Evolutionary conservation across 2,888 invertebrate genomes (phyloP).

Genomic region (Chrysotoxum bicinctum): DNA sequence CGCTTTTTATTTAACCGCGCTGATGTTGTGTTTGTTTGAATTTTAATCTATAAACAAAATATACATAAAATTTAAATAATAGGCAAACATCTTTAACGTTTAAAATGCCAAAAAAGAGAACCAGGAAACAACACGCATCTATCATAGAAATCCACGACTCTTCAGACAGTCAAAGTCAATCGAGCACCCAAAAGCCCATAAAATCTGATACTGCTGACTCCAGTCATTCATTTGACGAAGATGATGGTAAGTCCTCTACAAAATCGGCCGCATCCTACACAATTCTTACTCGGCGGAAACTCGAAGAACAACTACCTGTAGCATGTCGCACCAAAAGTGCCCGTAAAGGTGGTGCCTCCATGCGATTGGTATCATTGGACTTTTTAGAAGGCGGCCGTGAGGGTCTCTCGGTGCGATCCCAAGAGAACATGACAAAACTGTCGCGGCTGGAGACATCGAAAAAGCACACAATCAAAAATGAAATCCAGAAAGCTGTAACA

Average conservation of each 20-base stretch:
- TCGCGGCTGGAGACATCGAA: background rate
- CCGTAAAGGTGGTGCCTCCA: background rate
- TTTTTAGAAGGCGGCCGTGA: background rate
- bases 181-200: background rate
- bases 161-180: background rate
- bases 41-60: background rate
- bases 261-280: background rate
- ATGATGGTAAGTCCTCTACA: background rate
- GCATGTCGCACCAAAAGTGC: background rate
- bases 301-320: constrained; percentile 14
- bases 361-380: background rate
- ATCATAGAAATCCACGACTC: background rate
- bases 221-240: background rate
- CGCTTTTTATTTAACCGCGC: background rate
- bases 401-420: background rate
- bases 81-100: background rate
- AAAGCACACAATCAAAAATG: background rate
- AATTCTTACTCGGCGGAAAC: background rate
- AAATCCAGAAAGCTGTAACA: constrained; percentile 11
- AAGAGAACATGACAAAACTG: background rate
- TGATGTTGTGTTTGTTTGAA: background rate
- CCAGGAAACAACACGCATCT: too few relatives aligned
- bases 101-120: constrained; percentile 1
- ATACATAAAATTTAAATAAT: background rate
- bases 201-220: background rate